Conservation (phyloP, 1,140 invertebrate genomes). For the Drosophila pseudoananassae region DNA sequence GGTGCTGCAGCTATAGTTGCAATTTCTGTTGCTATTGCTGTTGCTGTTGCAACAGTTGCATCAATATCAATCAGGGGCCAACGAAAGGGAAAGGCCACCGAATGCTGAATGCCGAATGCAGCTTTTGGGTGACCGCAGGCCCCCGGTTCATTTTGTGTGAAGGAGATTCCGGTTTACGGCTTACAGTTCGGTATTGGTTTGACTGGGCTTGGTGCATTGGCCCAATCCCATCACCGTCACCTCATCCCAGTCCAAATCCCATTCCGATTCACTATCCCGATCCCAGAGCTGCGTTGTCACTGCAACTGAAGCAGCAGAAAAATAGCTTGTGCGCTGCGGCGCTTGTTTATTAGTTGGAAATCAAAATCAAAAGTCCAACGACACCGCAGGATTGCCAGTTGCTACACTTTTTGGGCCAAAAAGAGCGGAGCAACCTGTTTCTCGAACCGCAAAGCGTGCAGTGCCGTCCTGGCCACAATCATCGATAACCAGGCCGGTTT, state of each 20-base stretch:
- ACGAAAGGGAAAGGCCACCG: conserved; percentile 67
- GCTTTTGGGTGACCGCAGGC: conserved; percentile 48
- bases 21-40: conserved; percentile 7
- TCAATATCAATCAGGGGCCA: conserved; percentile 53
- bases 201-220: conserved; percentile 53
- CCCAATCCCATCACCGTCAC: conserved; percentile 42
- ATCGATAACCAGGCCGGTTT: conserved; percentile 55
- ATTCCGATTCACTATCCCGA: conserved; percentile 27
- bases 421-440: conserved; percentile 66
- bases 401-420: conserved; percentile 77
- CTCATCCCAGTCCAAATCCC: conserved; percentile 11
- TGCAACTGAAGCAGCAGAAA: conserved; percentile 7
- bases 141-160: conserved; percentile 45
- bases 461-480: conserved; percentile 29
- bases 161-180: conserved; percentile 59
- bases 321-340: conserved; percentile 1
- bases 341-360: conserved; percentile 74
- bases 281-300: conserved; percentile 58
- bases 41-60: conserved; percentile 21
- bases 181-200: background rate
- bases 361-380: conserved; percentile 76
- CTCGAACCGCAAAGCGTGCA: conserved; percentile 18
- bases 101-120: conserved; percentile 19
- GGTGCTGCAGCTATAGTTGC: conserved; percentile 9
- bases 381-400: conserved; percentile 57